A percentile compares a stretch with the other conserved stretches of the same genome.
phyloP scores from a whole-genome alignment of 2,888 invertebrate genomes.

The Drosophila antonietae region DNA sequence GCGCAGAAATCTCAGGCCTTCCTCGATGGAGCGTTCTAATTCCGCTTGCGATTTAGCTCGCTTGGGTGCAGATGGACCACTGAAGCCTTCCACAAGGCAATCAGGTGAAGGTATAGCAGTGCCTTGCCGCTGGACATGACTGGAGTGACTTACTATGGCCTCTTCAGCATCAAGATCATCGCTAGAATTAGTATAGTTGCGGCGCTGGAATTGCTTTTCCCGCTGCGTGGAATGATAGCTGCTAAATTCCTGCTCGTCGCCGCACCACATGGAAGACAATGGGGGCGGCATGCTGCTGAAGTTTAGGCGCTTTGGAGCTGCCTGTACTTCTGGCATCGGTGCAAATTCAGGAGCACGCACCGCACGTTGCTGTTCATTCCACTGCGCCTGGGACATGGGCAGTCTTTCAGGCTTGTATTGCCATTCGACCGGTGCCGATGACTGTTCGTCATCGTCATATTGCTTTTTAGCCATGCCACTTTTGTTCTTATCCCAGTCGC shows the following conservation, averaged over 20 bases:
- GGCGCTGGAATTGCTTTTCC: slow-evolving; percentile 73
- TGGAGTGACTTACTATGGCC: slow-evolving; percentile 14
- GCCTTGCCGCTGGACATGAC: slow-evolving; percentile 68
- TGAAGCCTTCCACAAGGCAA: slow-evolving; percentile 87
- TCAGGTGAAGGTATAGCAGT: slow-evolving; percentile 88
- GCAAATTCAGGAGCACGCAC: slow-evolving; percentile 92
- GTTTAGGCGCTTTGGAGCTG: slow-evolving; percentile 65
- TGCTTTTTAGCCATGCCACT: slow-evolving; percentile 22
- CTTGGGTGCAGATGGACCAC: slow-evolving; percentile 60
- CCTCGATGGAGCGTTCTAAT: slow-evolving; percentile 86
- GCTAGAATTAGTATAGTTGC: slow-evolving; percentile 52
- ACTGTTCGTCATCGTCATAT: slow-evolving; percentile 1
- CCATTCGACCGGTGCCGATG: slow-evolving; percentile 67
- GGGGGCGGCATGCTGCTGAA: slow-evolving; percentile 68
- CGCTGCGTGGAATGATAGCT: slow-evolving; percentile 69
- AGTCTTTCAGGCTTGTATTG: slow-evolving; percentile 80
- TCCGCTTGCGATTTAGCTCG: slow-evolving; percentile 67
- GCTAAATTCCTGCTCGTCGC: slow-evolving; percentile 48
- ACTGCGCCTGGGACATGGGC: slow-evolving; percentile 84
- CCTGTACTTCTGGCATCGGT: slow-evolving; percentile 85
- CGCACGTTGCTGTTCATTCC: slow-evolving; percentile 87
- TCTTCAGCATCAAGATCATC: slow-evolving; percentile 16
- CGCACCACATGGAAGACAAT: slow-evolving; percentile 19
- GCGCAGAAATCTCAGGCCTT: slow-evolving; percentile 86
- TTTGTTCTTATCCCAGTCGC: slow-evolving; percentile 89